Evolutionary conservation across 2,888 invertebrate genomes (phyloP), one percentile per base, ranked within the genome.

Genomic region (Spilosoma lubricipeda): DNA sequence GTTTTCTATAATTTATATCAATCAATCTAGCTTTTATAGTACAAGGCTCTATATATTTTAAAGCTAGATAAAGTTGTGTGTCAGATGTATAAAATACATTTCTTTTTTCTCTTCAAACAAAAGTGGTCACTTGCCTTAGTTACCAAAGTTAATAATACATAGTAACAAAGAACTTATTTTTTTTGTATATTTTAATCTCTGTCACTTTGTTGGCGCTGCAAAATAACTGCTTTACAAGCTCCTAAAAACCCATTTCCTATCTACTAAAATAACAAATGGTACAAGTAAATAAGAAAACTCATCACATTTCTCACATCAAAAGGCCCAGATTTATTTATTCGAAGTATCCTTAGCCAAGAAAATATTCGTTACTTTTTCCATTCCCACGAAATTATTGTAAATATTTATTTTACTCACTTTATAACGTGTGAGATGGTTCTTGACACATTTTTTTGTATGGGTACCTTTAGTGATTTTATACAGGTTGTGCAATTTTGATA

Each of bases 281-380:
- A 56, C 56, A 70, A 70, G 39, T 56, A 70, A 70, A 70, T 70
- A 56, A 69, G 15, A 69, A 70, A 70, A 59, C 56, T 70, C 69
- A 69, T 69, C 69, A 70, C 69, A 70, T 69, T 70, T 70, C 39
- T 70, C 59, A 59, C 69, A 70, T 70, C 69, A 70, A 70, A 70
- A 59, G 36, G 69, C 56, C 18, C 56, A 59, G 56, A 70, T 70
- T 70, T 70, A 70, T 70, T 70, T 70, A 59, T 70, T n/a, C 56
- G 69, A 56, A 59, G 56, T 70, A 70, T 70, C 56, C 69, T 59
- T 39, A 20, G 18, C n/a, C 7, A 56, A 59, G 56, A 70, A 70
- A 70, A 70, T 70, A 70, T 70, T 56, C 56, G 27, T 70, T 59
- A 59, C 69, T 59, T 70, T 67, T n/a, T 27, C 59, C 52, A 56